Evolutionary conservation across 2,888 invertebrate species (phyloP).

Genomic region (Stenurella melanura): DNA sequence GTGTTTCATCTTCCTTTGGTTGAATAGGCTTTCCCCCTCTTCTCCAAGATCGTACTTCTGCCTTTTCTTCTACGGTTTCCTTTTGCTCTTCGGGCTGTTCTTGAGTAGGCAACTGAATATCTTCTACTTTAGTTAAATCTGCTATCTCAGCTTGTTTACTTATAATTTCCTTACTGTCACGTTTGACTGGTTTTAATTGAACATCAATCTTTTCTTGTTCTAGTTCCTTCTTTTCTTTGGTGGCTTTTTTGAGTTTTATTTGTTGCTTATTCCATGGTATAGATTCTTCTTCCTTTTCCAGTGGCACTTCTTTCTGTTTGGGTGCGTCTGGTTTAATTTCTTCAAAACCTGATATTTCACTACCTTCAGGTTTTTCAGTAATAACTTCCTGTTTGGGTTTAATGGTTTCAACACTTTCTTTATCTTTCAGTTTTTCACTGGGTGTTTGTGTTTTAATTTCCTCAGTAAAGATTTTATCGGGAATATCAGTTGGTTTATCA

Average conservation of each 20-base stretch:
- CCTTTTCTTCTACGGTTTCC: not conserved
- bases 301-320: not conserved
- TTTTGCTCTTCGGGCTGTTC: conserved; percentile 68
- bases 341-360: not conserved
- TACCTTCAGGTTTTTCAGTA: not conserved
- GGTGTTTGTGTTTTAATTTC: conserved; percentile 31
- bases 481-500: conserved; percentile 22
- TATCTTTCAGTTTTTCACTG: not conserved
- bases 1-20: conserved; percentile 40
- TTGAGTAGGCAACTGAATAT: conserved; percentile 65
- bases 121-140: conserved; percentile 74
- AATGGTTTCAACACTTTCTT: not conserved
- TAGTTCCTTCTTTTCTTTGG: conserved; percentile 64
- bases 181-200: conserved; percentile 54
- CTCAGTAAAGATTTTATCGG: conserved; percentile 24
- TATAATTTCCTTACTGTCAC: conserved; percentile 70
- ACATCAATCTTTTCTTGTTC: conserved; percentile 50
- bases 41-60: conserved; percentile 74
- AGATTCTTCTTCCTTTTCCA: conserved; percentile 4
- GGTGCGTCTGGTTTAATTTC: conserved; percentile 46
- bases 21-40: conserved; percentile 68
- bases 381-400: not conserved
- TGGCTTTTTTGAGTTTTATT: conserved; percentile 32
- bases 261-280: conserved; percentile 52
- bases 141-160: conserved; percentile 73